Percentiles rank a stretch among this genome's conserved stretches.
Conservation (phyloP, 1,140 invertebrate genomes). For the Calephelis nemesis region DNA sequence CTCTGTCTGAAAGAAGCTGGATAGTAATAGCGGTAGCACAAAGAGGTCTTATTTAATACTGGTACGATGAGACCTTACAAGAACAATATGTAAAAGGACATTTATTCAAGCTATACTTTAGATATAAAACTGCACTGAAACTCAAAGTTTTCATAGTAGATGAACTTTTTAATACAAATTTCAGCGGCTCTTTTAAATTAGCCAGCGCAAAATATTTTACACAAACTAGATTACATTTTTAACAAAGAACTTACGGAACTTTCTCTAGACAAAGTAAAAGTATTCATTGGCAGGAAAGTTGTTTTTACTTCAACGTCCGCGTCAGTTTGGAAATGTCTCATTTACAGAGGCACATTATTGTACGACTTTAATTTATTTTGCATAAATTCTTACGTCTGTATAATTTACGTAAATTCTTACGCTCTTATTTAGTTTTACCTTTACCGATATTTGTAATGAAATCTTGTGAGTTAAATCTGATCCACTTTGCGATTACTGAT, state of each 20-base stretch:
- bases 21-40: too few species aligned
- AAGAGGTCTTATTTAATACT: too few species aligned
- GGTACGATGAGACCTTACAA: not conserved
- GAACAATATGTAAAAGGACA: not conserved
- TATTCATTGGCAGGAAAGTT: constrained; percentile 19
- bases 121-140: not conserved
- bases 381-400: not conserved
- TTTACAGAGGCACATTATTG: constrained; percentile 21
- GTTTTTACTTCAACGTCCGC: constrained; percentile 19
- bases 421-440: too few species aligned
- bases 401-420: not conserved
- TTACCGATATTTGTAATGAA: too few species aligned
- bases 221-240: constrained; percentile 22
- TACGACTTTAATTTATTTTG: constrained; percentile 6
- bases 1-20: too few species aligned
- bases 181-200: not conserved
- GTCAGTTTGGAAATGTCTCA: constrained; percentile 20
- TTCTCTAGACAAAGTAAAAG: constrained; percentile 21
- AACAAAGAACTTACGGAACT: constrained; percentile 22
- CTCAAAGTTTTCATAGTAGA: not conserved
- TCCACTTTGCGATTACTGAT: too few species aligned
- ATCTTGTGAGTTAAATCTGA: too few species aligned
- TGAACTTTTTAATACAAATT: constrained; percentile 14
- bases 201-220: constrained; percentile 8
- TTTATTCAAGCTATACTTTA: not conserved